Evolutionary conservation across 2,797 vertebrate genomes (phyloP), one percentile per base, ranked within the genome.

Genomic region (Periparus ater): DNA sequence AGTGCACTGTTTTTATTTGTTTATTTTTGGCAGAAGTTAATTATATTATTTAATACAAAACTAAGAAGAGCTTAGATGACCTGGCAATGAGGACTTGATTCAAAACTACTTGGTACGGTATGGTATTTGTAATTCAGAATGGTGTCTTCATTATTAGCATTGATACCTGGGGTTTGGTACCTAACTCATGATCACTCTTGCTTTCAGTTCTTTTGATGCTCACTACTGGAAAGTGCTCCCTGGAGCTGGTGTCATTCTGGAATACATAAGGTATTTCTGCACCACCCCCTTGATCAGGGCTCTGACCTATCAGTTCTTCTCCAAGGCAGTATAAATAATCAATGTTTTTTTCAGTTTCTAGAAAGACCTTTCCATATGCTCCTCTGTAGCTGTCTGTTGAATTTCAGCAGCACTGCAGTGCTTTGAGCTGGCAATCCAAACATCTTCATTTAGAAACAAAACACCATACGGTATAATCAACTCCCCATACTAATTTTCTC

Each of bases 371-470:
- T 82, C 54, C 47, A 44, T 76, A 63, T 71, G 55, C 60, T 92
- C 9, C 12, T 58, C 26, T 75, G 65, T 78, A 74, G n/a, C 74
- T 92, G 44, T 42, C 73, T 85, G 48, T 51, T 75, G 70, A 82
- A 60, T 95, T 87, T 66, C 88, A 91, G 73, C 65, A 94, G 66
- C 62, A 84, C 85, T 89, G 68, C 47, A 70, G 85, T 48, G 62
- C 85, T 95, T 73, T 55, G 73, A 91, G 73, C 70, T 93, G 62
- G 85, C 77, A 95, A 90, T 91, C 51, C 76, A 88, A 93, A 82
- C 55, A 50, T 78, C 93, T 88, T 96, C 85, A 88, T 94, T 91
- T 93, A 88, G 85, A 86, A 84, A 91, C 73, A 95, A 92, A 92
- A 86, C 76, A 88, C 51, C 66, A 93, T 90, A 90, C 29, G 21